Evolutionary conservation across 2,888 invertebrate species (phyloP).

Genomic region (Agriopis aurantiaria): DNA sequence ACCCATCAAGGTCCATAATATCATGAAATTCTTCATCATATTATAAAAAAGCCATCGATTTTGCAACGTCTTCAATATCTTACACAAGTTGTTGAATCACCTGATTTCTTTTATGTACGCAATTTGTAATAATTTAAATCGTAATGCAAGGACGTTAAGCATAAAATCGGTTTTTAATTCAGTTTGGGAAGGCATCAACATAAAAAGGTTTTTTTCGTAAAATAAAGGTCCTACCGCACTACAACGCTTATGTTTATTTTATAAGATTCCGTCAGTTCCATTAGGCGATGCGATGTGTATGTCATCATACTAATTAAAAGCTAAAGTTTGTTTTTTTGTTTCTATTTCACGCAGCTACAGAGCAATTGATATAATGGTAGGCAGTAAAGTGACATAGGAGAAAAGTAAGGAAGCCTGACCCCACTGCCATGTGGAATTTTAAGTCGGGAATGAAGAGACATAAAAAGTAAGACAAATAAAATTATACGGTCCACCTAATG

Average conservation of each 20-base stretch:
- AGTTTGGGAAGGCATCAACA: slow-evolving; percentile 18
- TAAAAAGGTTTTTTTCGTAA: slow-evolving; percentile 7
- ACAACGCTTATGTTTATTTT: not conserved
- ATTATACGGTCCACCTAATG: too few relatives aligned
- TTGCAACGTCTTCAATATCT: slow-evolving; percentile 47
- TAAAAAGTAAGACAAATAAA: too few relatives aligned
- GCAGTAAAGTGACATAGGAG: too few relatives aligned
- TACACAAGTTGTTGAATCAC: slow-evolving; percentile 45
- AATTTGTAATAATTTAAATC: slow-evolving; percentile 31
- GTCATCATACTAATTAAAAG: too few relatives aligned
- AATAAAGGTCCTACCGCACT: slow-evolving; percentile 4
- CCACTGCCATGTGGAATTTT: too few relatives aligned
- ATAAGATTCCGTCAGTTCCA: too few relatives aligned
- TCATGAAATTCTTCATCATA: slow-evolving; percentile 44
- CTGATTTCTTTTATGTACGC: slow-evolving; percentile 29
- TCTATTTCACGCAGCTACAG: too few relatives aligned
- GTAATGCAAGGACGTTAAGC: slow-evolving; percentile 25
- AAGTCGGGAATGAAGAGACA: too few relatives aligned
- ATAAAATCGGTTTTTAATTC: slow-evolving; percentile 31
- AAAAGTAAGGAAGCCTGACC: too few relatives aligned
- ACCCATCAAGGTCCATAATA: slow-evolving; percentile 41
- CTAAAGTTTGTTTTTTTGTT: too few relatives aligned
- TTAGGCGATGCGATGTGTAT: too few relatives aligned
- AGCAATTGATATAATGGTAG: too few relatives aligned
- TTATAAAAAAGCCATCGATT: slow-evolving; percentile 43